phyloP scores from a whole-genome alignment of 2,888 invertebrate species.

The Mesoligia furuncula region DNA sequence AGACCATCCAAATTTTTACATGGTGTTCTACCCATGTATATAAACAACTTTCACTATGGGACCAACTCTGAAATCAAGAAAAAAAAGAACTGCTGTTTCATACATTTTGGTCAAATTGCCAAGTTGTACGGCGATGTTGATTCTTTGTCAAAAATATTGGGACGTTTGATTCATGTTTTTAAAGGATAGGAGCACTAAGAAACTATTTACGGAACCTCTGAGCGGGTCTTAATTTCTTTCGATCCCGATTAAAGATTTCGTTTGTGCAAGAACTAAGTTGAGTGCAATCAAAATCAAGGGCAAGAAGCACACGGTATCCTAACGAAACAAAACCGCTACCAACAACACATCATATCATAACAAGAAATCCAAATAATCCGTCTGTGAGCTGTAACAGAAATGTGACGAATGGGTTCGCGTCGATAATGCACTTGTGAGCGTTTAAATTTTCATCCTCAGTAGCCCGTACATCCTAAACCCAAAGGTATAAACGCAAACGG shows the following conservation, averaged over 20 bases:
- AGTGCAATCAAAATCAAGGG: not conserved
- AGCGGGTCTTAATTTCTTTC: not conserved
- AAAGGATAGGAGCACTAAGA: too few relatives aligned
- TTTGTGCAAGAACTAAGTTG: not conserved
- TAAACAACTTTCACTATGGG: too few relatives aligned
- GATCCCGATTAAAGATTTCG: not conserved
- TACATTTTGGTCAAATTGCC: too few relatives aligned
- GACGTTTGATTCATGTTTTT: too few relatives aligned
- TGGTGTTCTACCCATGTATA: too few relatives aligned
- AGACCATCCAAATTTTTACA: too few relatives aligned
- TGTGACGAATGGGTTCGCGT: not conserved
- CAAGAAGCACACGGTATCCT: not conserved
- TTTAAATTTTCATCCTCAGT: not conserved
- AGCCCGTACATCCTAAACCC: not conserved
- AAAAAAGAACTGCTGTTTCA: too few relatives aligned
- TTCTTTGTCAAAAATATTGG: too few relatives aligned
- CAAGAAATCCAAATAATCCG: not conserved
- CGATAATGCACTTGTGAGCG: not conserved
- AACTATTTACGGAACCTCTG: not conserved
- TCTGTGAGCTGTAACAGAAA: not conserved
- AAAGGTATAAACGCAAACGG: not conserved
- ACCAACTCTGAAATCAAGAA: too few relatives aligned
- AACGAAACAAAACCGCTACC: not conserved
- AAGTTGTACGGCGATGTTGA: too few relatives aligned
- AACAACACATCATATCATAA: not conserved